Evolutionary conservation across 2,797 vertebrate species (phyloP), one percentile per base, ranked within the genome.

Genomic region (Molothrus aeneus): DNA sequence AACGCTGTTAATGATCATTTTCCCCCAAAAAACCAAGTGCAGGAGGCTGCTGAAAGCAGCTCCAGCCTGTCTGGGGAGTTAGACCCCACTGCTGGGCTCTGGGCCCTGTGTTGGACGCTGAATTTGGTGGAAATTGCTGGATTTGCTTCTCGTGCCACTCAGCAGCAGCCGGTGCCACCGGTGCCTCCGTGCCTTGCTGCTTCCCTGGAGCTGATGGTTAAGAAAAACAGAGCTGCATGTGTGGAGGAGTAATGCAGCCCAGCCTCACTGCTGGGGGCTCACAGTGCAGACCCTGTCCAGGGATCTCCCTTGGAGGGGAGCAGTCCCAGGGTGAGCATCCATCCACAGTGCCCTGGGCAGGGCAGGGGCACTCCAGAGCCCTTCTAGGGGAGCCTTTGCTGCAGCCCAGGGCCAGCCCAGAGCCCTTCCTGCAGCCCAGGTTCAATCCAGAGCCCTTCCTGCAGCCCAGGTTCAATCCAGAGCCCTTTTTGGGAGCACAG

Each of bases 271-370:
- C 65, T 16, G 69, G 29, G 70, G n/a, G 7, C 8, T 53, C 0
- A 0, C 3, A 48, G 28, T 6, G 1, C 34, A 48, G 42, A 40
- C 26, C 34, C 36, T 36, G 36, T 36, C 36, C 5, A 2, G 69
- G 38, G 40, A 22, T 15, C 24, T 34, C 7, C 71, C 22, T 38
- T 1, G 0, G 21, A 50, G 14, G 7, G 31, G 34, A 32, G 6
- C 5, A 1, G 12, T 65, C 26, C 24, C 34, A 29, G 40, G 31
- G 2, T 61, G 75, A 70, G 61, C 60, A 56, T 43, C 82, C 4
- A 0, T 13, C 25, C 11, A 0, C 26, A 0, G 64, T 16, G 42
- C 19, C 57, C 45, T 0, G 2, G 16, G 63, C 2, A 0, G 28
- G 2, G 54, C 28, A 29, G 26, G 50, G 50, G 26, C 26, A 28